Evolutionary conservation across 2,113 vertebrate genomes (phyloP).

Genomic region (Mus pahari): DNA sequence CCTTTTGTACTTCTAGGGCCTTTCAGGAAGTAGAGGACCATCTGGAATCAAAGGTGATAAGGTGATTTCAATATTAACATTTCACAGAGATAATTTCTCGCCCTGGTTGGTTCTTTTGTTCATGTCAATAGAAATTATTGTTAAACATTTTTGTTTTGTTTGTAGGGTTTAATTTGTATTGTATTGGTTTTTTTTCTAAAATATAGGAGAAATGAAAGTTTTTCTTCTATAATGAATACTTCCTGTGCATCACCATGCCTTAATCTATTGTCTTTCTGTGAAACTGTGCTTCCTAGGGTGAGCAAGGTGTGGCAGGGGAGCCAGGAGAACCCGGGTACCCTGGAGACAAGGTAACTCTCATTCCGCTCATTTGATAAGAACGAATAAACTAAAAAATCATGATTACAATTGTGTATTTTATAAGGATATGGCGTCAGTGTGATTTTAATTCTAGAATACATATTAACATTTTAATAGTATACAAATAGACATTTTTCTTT

Average conservation of each 20-base stretch:
- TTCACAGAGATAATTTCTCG: conserved; percentile 86
- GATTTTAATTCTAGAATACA: neutral
- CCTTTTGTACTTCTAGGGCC: conserved; percentile 88
- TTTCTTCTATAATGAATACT: neutral
- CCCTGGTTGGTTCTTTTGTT: conserved; percentile 24
- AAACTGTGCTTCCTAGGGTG: conserved; percentile 91
- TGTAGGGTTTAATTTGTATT: neutral
- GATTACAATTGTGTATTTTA: neutral
- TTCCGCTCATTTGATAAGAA: conserved; percentile 1
- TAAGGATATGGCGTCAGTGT: neutral
- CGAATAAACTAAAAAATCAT: neutral
- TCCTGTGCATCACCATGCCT: conserved; percentile 22
- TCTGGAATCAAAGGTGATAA: conserved; percentile 99
- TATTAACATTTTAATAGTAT: neutral
- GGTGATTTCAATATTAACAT: conserved; percentile 99
- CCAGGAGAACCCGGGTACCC: conserved; percentile 94
- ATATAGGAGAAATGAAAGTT: conserved; percentile 16
- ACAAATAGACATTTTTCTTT: neutral
- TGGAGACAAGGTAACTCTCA: conserved; percentile 94
- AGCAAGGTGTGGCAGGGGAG: conserved; percentile 92
- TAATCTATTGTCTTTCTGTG: conserved; percentile 82
- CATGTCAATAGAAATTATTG: conserved; percentile 2
- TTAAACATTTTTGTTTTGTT: conserved; percentile 39
- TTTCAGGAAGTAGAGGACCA: conserved; percentile 92
- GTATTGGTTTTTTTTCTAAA: conserved; percentile 39